Evolutionary conservation across 2,888 invertebrate species (phyloP).

Genomic region (Drosophila birchii): DNA sequence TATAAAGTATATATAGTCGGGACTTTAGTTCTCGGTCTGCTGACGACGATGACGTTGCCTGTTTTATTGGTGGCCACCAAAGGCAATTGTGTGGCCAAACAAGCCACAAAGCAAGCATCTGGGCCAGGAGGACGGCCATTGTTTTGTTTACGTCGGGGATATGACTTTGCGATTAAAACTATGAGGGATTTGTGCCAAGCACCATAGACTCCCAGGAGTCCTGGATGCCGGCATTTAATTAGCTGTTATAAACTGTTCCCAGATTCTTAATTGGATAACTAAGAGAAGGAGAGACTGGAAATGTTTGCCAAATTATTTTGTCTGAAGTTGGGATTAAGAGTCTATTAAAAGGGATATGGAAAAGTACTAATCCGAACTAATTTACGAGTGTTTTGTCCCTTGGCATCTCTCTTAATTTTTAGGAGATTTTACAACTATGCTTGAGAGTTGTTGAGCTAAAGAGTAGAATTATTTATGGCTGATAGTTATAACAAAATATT

Average conservation of each 20-base stretch:
- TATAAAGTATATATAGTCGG: neutral
- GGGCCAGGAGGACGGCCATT: constrained; percentile 42
- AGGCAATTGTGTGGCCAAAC: constrained; percentile 64
- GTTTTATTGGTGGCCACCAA: constrained; percentile 69
- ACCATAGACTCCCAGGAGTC: constrained; percentile 9
- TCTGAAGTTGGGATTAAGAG: constrained; percentile 26
- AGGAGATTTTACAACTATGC: neutral
- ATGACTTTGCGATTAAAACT: constrained; percentile 56
- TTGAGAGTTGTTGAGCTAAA: neutral
- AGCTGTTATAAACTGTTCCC: constrained; percentile 26
- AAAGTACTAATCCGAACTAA: constrained; percentile 4
- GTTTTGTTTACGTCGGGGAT: constrained; percentile 52
- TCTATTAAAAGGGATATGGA: constrained; percentile 25
- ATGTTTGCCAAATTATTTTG: constrained; percentile 32
- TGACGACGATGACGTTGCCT: constrained; percentile 45
- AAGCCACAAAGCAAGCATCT: constrained; percentile 49
- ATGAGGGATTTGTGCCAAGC: constrained; percentile 24
- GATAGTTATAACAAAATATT: neutral
- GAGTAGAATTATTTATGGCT: too few species aligned
- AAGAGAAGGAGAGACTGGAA: neutral
- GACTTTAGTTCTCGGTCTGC: constrained; percentile 24
- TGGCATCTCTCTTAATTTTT: neutral
- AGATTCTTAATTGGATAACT: constrained; percentile 39
- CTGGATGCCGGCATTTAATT: constrained; percentile 35
- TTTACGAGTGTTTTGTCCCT: neutral